phyloP scores from a whole-genome alignment of 2,113 vertebrate genomes.

The Argyrosomus japonicus region DNA sequence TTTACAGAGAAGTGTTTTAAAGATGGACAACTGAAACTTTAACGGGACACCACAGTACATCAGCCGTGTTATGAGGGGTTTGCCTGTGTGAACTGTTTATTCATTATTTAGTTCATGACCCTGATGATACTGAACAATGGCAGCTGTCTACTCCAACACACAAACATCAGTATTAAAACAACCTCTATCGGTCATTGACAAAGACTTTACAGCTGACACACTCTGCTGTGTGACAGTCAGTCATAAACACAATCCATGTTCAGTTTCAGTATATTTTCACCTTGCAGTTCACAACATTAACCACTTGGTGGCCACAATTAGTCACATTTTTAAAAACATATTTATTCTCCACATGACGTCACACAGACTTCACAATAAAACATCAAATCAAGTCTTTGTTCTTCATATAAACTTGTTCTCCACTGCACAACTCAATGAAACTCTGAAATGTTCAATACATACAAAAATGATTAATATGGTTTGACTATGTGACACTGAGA shows the following conservation, averaged over 20 bases:
- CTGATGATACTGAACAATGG: background rate
- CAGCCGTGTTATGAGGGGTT: background rate
- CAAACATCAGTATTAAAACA: background rate
- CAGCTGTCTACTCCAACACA: background rate
- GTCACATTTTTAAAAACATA: background rate
- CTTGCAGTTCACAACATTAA: slow-evolving; percentile 32
- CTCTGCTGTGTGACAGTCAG: background rate
- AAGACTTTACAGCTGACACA: background rate
- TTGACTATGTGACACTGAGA: background rate
- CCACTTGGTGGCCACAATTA: slow-evolving; percentile 45
- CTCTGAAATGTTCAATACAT: background rate
- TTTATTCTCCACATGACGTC: background rate
- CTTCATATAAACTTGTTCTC: no score
- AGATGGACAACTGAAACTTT: background rate
- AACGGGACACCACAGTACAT: no score
- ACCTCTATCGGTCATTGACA: background rate
- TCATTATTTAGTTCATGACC: background rate
- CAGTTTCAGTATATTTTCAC: background rate
- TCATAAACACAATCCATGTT: background rate
- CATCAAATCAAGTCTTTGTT: background rate
- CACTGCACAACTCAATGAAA: background rate
- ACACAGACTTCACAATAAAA: background rate
- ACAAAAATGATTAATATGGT: background rate
- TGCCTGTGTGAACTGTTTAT: background rate
- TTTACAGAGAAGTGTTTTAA: background rate